phyloP scores from a whole-genome alignment of 2,888 invertebrate species.

The Carcina quercana region DNA sequence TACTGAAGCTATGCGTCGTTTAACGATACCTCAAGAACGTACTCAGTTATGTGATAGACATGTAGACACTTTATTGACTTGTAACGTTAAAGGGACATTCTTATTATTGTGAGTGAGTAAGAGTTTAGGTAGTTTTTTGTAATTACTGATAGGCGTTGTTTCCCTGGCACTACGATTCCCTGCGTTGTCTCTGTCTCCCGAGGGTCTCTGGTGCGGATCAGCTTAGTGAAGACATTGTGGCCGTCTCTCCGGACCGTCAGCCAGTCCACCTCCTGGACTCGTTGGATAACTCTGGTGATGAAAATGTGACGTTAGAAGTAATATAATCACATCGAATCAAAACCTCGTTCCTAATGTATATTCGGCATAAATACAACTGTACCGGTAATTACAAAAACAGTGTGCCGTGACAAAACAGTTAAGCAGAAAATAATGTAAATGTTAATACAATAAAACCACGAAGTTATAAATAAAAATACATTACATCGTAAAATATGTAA shows the following conservation, averaged over 20 bases:
- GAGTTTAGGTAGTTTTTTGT: no score
- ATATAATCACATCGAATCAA: no score
- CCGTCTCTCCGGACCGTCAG: slow-evolving; percentile 76
- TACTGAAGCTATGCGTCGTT: neutral
- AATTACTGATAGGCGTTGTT: slow-evolving; percentile 83
- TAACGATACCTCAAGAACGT: neutral
- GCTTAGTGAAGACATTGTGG: slow-evolving; percentile 85
- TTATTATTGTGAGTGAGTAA: slow-evolving; percentile 7
- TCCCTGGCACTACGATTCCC: slow-evolving; percentile 47
- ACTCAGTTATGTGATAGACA: neutral
- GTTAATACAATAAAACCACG: no score
- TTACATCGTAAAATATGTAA: no score
- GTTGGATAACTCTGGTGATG: slow-evolving; percentile 31
- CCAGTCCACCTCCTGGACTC: slow-evolving; percentile 67
- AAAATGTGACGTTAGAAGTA: no score
- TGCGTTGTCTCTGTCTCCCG: slow-evolving; percentile 76
- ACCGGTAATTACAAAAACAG: no score
- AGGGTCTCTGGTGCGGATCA: slow-evolving; percentile 89
- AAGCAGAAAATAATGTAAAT: no score
- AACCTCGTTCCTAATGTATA: no score
- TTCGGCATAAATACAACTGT: no score
- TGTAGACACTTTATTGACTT: neutral
- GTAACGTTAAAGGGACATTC: neutral
- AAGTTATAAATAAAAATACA: no score
- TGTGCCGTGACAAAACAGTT: no score